A percentile compares a stretch with the other conserved stretches of the same genome.
These are phyloP conservation scores for Osmerus eperlanus DNA, from an alignment of 2,113 vertebrate genomes.

Conservation along the genomic window DNA sequence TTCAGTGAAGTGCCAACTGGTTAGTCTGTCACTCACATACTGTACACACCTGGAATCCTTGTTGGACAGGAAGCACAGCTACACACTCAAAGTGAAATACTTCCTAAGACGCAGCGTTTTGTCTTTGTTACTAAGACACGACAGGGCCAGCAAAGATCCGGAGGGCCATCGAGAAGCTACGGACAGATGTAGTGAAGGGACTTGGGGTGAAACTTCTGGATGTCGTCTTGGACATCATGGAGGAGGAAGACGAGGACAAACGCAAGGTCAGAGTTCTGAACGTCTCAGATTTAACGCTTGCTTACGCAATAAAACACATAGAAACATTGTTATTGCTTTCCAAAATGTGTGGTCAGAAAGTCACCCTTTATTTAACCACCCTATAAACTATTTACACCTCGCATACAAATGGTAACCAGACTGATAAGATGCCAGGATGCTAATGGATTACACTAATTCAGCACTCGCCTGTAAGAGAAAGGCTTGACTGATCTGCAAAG, in stretches of 20 bases:
- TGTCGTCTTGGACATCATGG: slow-evolving; percentile 85
- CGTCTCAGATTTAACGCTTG: not conserved
- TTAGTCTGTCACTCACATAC: slow-evolving; percentile 45
- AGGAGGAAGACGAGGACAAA: slow-evolving; percentile 85
- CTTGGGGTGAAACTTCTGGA: slow-evolving; percentile 90
- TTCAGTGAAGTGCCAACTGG: slow-evolving; percentile 78
- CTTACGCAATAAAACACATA: too few relatives aligned
- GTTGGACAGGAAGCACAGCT: too few relatives aligned
- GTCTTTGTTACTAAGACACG: slow-evolving; percentile 57
- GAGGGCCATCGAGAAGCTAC: slow-evolving; percentile 85
- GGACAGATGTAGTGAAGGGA: slow-evolving; percentile 86
- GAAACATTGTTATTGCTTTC: not conserved
- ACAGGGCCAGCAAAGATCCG: slow-evolving; percentile 84
- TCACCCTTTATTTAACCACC: too few relatives aligned
- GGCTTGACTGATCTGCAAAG: too few relatives aligned
- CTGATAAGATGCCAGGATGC: too few relatives aligned
- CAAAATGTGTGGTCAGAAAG: too few relatives aligned
- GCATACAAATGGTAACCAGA: too few relatives aligned
- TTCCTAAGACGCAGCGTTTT: too few relatives aligned
- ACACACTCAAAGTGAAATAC: too few relatives aligned
- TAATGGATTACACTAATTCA: too few relatives aligned
- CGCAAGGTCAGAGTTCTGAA: slow-evolving; percentile 76
- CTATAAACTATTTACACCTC: too few relatives aligned
- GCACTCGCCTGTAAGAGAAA: too few relatives aligned
- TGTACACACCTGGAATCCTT: not conserved